A percentile compares a stretch with the other conserved stretches of the same genome.
Evolutionary conservation across 2,797 vertebrate genomes (phyloP).

Genomic region (Gephyroberyx darwinii): DNA sequence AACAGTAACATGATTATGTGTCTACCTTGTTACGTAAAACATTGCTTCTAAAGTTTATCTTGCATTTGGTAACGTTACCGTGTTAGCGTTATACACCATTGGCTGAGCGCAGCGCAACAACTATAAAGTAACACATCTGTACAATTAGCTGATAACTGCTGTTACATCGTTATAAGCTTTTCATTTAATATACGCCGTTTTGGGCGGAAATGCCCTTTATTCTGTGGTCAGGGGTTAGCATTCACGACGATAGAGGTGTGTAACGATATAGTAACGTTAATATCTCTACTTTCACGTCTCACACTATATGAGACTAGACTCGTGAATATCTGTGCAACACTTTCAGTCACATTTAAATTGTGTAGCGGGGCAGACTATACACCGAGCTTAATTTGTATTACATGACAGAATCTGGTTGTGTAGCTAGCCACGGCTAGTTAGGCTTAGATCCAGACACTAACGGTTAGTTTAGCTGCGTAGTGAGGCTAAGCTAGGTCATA

Average conservation of each 20-base stretch:
- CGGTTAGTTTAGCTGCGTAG: slow-evolving; percentile 59
- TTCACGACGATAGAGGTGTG: neutral
- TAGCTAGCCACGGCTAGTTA: slow-evolving; percentile 51
- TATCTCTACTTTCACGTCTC: neutral
- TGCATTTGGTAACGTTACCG: too few relatives aligned
- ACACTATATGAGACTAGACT: neutral
- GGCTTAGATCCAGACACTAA: slow-evolving; percentile 15
- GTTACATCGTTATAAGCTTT: neutral
- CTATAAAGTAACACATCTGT: neutral
- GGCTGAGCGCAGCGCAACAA: neutral
- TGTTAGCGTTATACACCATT: too few relatives aligned
- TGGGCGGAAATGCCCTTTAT: neutral
- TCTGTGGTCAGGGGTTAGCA: neutral
- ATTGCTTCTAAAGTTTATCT: too few relatives aligned
- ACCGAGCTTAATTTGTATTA: neutral
- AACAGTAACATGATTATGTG: too few relatives aligned
- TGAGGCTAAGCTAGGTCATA: slow-evolving; percentile 58
- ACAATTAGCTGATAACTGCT: too few relatives aligned
- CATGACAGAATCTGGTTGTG: slow-evolving; percentile 33
- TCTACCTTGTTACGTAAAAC: too few relatives aligned
- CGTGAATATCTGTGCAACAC: slow-evolving; percentile 26
- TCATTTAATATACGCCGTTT: neutral
- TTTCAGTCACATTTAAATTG: slow-evolving; percentile 11
- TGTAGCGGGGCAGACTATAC: neutral
- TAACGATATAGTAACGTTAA: neutral